A percentile compares a stretch with the other conserved stretches of the same genome.
Evolutionary conservation across 2,113 vertebrate genomes (phyloP).

Genomic region (Neogale vison): DNA sequence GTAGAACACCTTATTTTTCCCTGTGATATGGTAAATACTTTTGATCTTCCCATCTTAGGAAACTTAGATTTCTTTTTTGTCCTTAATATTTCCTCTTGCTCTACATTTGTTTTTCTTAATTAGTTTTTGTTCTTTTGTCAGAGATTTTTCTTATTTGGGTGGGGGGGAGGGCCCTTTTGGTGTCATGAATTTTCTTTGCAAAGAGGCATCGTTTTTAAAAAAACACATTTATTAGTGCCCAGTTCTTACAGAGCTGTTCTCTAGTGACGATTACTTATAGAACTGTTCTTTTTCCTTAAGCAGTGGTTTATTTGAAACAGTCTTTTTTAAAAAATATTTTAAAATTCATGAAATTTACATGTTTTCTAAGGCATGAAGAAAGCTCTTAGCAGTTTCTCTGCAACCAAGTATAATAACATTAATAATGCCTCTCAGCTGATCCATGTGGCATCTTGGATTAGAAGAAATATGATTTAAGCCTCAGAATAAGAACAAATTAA

Average conservation of each 20-base stretch:
- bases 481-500: neutral
- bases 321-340: neutral
- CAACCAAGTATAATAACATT: neutral
- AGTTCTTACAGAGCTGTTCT: neutral
- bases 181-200: neutral
- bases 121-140: neutral
- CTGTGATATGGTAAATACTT: neutral
- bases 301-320: neutral
- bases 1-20: neutral
- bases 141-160: neutral
- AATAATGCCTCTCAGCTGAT: neutral
- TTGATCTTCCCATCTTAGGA: neutral
- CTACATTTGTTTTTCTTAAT: neutral
- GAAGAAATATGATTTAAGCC: neutral
- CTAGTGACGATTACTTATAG: neutral
- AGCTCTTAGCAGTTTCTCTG: neutral
- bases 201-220: neutral
- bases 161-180: neutral
- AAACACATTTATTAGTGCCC: neutral
- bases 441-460: neutral
- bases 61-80: neutral
- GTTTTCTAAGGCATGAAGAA: neutral
- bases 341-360: neutral
- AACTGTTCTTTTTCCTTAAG: neutral
- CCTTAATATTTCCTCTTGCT: neutral